phyloP scores from a whole-genome alignment of 2,888 invertebrate species.

The Synanthedon andrenaeformis region DNA sequence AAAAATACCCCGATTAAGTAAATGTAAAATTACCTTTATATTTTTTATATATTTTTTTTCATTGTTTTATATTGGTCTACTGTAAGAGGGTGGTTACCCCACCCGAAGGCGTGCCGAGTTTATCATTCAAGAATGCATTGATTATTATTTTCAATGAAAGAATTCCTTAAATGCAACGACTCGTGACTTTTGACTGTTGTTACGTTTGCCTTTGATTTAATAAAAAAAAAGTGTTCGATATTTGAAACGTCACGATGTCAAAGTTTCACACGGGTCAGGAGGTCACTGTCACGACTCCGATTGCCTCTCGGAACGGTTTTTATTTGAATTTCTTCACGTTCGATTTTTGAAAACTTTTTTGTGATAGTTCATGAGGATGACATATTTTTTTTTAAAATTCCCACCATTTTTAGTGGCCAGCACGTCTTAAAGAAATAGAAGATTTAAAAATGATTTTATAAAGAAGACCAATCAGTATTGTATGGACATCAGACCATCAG shows the following conservation, averaged over 20 bases:
- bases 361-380: neutral
- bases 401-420: neutral
- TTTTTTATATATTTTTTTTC: no score
- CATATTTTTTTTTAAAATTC: slow-evolving; percentile 7
- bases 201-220: slow-evolving; percentile 11
- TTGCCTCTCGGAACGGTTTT: neutral
- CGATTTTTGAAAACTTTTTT: neutral
- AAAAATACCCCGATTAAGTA: no score
- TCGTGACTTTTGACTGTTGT: slow-evolving; percentile 33
- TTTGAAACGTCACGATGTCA: slow-evolving; percentile 42
- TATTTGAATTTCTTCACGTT: neutral
- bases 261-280: slow-evolving; percentile 49
- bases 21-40: no score
- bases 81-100: no score
- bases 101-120: no score
- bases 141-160: neutral
- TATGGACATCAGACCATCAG: no score
- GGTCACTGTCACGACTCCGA: slow-evolving; percentile 31
- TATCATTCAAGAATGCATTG: no score
- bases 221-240: slow-evolving; percentile 10
- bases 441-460: no score
- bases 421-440: no score
- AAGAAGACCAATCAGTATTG: no score
- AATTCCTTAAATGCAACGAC: slow-evolving; percentile 15
- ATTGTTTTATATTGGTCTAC: no score